Base-by-base conservation (phyloP, 92 coral and sea anemone genomes). In the Pocillopora meandrina region DNA sequence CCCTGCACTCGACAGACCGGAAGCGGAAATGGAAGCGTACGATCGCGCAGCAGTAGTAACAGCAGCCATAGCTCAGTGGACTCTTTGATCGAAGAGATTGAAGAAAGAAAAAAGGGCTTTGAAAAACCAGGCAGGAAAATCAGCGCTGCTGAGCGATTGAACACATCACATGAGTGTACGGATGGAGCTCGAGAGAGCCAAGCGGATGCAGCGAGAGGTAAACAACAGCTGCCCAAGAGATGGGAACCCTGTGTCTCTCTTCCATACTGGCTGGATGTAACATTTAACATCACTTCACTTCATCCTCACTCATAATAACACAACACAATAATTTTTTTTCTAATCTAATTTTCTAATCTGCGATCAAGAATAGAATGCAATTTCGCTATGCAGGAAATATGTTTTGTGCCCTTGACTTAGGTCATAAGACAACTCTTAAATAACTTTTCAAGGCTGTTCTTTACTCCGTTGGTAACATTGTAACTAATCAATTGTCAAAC, bases 61-160 rank as follows among this genome's bases (percentile, higher is more conserved):
- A 86, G 93, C 78, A 90, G 98, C 72, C 86, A 82, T 33, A 86
- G 90, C 72, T 90, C 98, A 11, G 91, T 94, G 21, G 98, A 94
- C 15, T 71, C 93, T 16, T 58, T 85, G 56, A 77, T 94, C 61
- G 98, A 92, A 19, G 98, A 94, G 73, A 68, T 90, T 71, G 93
- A 94, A 76, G 88, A 87, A 55, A 87, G 88, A 75, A 90, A 87
- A 63, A 90, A 60, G 73, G 87, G 93, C 35, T 87, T 92, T 72
- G 98, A 94, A 78, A 86, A 63, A 56, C 57, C 84, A 13, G 90
- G 87, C 61, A 79, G 89, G 82, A 88, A 93, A 74, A 65, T 73
- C 19, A 85, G 89, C 86, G 88, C 89, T 65, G 92, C 95, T 1
- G 91, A 74, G 23, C 77, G 83, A 34, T 34, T 59, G 70, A 74